Evolutionary conservation across 2,797 vertebrate genomes (phyloP).

Genomic region (Peromyscus eremicus): DNA sequence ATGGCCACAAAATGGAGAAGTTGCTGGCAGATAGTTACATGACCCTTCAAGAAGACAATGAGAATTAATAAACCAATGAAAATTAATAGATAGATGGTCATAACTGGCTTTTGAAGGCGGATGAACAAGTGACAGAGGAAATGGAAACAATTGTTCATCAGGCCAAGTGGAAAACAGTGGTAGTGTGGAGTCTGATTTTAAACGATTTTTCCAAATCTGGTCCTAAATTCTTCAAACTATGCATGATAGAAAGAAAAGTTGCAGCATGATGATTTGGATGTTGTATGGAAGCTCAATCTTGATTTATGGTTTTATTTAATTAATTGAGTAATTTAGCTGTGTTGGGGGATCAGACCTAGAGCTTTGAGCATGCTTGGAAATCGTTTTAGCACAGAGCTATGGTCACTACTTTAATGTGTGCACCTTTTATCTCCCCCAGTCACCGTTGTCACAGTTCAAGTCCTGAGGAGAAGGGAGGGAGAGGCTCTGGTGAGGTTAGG

Average conservation of each 20-base stretch:
- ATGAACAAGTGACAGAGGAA: constrained; percentile 65
- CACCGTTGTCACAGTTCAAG: not conserved
- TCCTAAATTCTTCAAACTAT: not conserved
- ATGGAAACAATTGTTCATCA: constrained; percentile 49
- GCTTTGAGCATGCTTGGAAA: not conserved
- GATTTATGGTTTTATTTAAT: constrained; percentile 13
- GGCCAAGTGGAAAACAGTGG: not conserved
- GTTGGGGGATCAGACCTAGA: not conserved
- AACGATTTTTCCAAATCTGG: constrained; percentile 36
- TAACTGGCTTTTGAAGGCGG: constrained; percentile 27
- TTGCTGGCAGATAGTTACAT: constrained; percentile 47
- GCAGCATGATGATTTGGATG: not conserved
- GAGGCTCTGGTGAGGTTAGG: not conserved
- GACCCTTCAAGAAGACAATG: constrained; percentile 61
- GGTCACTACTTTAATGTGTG: not conserved
- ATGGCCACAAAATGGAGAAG: constrained; percentile 66
- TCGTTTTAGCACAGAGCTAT: not conserved
- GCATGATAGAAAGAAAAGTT: not conserved
- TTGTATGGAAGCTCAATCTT: constrained; percentile 4
- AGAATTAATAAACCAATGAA: constrained; percentile 67
- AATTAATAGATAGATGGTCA: constrained; percentile 40
- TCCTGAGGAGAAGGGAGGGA: not conserved
- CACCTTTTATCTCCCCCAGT: constrained; percentile 48
- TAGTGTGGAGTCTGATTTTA: not conserved
- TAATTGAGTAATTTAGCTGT: not conserved